phyloP scores from a whole-genome alignment of 1,140 invertebrate species.

The Pseudomyrmex cubaensis region DNA sequence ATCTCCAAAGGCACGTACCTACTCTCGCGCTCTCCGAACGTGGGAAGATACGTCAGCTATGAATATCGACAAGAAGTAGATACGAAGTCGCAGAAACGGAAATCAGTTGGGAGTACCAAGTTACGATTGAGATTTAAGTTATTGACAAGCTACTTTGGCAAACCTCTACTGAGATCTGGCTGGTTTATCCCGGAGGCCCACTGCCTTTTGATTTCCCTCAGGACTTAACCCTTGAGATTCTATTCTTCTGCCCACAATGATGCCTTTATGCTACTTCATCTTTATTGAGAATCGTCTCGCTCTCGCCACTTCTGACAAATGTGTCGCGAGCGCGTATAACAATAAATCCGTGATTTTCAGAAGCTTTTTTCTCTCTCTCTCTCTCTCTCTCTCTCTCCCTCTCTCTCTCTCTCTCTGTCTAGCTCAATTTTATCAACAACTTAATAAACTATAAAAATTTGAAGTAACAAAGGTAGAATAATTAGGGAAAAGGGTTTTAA shows the following conservation, averaged over 20 bases:
- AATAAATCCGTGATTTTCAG: not conserved
- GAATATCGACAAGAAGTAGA: constrained; percentile 68
- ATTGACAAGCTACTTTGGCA: constrained; percentile 85
- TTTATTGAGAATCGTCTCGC: constrained; percentile 66
- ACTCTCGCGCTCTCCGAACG: constrained; percentile 4
- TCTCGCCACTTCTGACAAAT: constrained; percentile 38
- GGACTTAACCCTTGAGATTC: constrained; percentile 83
- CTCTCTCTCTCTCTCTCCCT: not conserved
- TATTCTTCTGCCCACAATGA: constrained; percentile 84
- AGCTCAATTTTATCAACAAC: no score
- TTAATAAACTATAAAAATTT: no score
- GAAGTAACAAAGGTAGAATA: no score
- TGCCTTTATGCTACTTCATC: constrained; percentile 74
- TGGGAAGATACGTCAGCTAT: constrained; percentile 68
- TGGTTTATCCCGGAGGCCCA: constrained; percentile 82
- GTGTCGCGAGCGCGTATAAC: constrained; percentile 26
- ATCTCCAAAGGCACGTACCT: constrained; percentile 37
- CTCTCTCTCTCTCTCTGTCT: not conserved
- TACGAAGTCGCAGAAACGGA: constrained; percentile 78
- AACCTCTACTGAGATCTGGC: constrained; percentile 80
- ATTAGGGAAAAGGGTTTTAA: no score
- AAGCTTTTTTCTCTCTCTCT: not conserved
- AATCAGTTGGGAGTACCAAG: constrained; percentile 83
- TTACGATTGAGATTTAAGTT: constrained; percentile 86
- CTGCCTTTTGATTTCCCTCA: constrained; percentile 84